These are phyloP conservation scores for Leptodirus hochenwartii DNA, from an alignment of 2,888 invertebrate genomes.

Conservation along the genomic window DNA sequence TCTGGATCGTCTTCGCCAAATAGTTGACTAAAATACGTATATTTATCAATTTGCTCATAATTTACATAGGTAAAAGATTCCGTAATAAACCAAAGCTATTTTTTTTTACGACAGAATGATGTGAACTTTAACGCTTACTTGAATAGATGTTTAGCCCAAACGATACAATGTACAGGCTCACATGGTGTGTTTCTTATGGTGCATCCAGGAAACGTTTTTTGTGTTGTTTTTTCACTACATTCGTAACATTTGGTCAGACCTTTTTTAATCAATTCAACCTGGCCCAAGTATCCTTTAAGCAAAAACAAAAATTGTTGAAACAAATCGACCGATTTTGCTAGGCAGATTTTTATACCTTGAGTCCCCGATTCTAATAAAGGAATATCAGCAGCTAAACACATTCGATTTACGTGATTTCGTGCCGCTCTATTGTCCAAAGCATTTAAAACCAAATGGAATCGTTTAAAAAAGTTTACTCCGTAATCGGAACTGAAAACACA, in stretches of 20 bases:
- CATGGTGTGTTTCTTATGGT: constrained; percentile 98
- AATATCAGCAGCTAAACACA: constrained; percentile 90
- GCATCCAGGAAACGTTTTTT: constrained; percentile 92
- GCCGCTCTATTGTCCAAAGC: constrained; percentile 94
- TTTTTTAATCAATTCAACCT: constrained; percentile 77
- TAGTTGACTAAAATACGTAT: constrained; percentile 71
- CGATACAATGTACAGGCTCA: constrained; percentile 97
- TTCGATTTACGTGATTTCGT: constrained; percentile 94
- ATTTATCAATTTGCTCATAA: too few relatives aligned
- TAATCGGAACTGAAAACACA: constrained; percentile 60
- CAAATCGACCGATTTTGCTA: too few relatives aligned
- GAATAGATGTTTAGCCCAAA: constrained; percentile 98
- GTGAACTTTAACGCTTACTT: constrained; percentile 44
- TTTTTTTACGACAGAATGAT: constrained; percentile 1
- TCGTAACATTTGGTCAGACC: constrained; percentile 92
- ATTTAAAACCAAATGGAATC: constrained; percentile 84
- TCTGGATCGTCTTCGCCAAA: constrained; percentile 96
- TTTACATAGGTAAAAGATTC: constrained; percentile 5
- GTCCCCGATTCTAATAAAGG: constrained; percentile 96
- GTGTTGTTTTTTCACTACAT: constrained; percentile 78
- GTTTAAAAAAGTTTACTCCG: constrained; percentile 78
- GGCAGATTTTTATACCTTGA: too few relatives aligned
- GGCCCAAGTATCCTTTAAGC: constrained; percentile 96
- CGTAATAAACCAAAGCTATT: too few relatives aligned
- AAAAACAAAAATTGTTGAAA: too few relatives aligned